phyloP scores from a whole-genome alignment of 2,888 invertebrate genomes.

The Sisyra terminalis region DNA sequence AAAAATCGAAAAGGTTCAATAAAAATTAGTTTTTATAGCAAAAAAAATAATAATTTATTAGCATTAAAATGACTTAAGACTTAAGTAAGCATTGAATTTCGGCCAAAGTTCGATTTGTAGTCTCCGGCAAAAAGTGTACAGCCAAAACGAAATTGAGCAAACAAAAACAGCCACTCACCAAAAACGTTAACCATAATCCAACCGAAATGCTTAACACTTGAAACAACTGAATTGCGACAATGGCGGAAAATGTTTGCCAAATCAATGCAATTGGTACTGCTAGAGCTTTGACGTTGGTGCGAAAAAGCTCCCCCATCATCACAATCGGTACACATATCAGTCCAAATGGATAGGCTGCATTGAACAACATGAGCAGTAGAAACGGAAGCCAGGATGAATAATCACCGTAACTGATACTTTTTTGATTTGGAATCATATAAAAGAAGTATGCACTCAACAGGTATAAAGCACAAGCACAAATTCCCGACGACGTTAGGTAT shows the following conservation, averaged over 20 bases:
- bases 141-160: background rate
- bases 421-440: background rate
- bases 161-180: background rate
- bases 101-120: constrained; percentile 6
- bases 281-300: constrained; percentile 5
- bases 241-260: background rate
- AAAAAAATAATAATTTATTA: too few species aligned
- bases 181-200: constrained; percentile 2
- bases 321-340: constrained; percentile 5
- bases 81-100: constrained; percentile 13
- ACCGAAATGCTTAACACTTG: constrained; percentile 2
- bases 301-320: constrained; percentile 8
- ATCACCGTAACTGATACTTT: background rate
- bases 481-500: constrained; percentile 1
- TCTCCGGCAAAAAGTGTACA: constrained; percentile 6
- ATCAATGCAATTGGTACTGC: constrained; percentile 3
- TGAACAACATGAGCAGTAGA: background rate
- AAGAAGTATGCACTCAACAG: constrained; percentile 5
- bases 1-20: too few species aligned
- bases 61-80: too few species aligned
- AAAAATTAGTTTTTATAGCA: too few species aligned
- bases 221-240: constrained; percentile 13
- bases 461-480: background rate
- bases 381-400: constrained; percentile 4
- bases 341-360: constrained; percentile 5